A percentile compares a stretch with the other conserved stretches of the same genome.
phyloP scores from a whole-genome alignment of 2,888 invertebrate species.

The Oxytorus armatus region DNA sequence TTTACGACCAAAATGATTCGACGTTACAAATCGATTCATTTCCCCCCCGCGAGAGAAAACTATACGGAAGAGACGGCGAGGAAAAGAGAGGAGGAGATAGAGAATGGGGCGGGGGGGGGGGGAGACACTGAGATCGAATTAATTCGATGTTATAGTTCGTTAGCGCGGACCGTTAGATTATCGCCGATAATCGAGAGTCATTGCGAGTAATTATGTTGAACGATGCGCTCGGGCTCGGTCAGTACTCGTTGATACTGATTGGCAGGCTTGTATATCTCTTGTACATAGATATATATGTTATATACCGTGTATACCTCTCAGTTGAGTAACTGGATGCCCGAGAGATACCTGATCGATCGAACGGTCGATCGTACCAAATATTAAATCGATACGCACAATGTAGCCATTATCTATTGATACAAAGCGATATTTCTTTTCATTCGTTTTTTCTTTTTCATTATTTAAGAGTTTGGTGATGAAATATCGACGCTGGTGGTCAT shows the following conservation, averaged over 20 bases:
- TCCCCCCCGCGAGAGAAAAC: conserved; percentile 39
- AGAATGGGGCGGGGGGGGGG: not conserved
- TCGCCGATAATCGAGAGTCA: conserved; percentile 74
- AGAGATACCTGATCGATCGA: conserved; percentile 54
- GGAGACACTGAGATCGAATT: conserved; percentile 51
- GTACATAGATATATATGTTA: not conserved
- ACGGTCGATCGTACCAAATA: conserved; percentile 10
- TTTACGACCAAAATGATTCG: conserved; percentile 61
- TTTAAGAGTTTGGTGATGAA: conserved; percentile 7
- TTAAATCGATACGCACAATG: conserved; percentile 41
- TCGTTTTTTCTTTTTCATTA: conserved; percentile 3
- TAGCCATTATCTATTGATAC: conserved; percentile 44
- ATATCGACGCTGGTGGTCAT: not conserved
- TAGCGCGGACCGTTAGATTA: conserved; percentile 66
- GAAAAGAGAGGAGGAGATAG: conserved; percentile 4
- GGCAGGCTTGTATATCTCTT: conserved; percentile 40
- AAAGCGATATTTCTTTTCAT: not conserved
- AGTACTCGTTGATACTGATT: conserved; percentile 54
- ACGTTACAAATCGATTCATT: conserved; percentile 66
- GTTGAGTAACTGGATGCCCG: conserved; percentile 48
- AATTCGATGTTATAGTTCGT: conserved; percentile 69
- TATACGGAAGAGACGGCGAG: conserved; percentile 2
- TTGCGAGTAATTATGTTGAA: conserved; percentile 77
- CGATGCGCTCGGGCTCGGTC: conserved; percentile 44
- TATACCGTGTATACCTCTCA: conserved; percentile 1